Conservation (phyloP, 2,888 invertebrate genomes). For the Cyrtodaria siliqua region DNA sequence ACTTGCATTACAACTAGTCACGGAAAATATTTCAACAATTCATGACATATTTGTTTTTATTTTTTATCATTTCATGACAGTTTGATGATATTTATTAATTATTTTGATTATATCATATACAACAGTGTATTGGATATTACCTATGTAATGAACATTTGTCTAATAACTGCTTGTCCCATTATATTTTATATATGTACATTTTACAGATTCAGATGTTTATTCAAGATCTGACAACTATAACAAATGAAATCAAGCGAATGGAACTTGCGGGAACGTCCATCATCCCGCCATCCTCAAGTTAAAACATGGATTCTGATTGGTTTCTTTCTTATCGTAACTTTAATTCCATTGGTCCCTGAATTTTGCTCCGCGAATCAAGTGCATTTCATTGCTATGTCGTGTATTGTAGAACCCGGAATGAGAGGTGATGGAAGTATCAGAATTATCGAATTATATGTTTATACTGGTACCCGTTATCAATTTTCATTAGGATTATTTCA, state of each 20-base stretch:
- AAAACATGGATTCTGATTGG: constrained; percentile 18
- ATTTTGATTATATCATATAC: background rate
- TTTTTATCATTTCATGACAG: background rate
- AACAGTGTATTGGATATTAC: background rate
- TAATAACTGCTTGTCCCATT: background rate
- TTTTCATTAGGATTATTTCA: no score
- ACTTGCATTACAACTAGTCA: constrained; percentile 30
- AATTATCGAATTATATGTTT: no score
- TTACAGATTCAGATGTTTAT: constrained; percentile 84
- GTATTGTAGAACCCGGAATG: no score
- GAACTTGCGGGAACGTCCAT: constrained; percentile 78
- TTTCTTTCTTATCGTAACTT: background rate
- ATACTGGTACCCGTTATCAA: no score
- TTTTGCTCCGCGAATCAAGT: no score
- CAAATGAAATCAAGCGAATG: constrained; percentile 83
- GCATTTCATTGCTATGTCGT: no score
- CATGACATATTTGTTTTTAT: background rate
- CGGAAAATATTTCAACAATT: constrained; percentile 41
- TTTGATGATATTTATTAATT: background rate
- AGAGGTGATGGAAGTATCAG: no score
- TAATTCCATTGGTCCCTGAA: no score
- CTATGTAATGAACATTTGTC: background rate
- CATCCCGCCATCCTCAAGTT: constrained; percentile 83
- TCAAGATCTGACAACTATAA: constrained; percentile 84
- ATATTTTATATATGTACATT: background rate